phyloP scores from a whole-genome alignment of 1,140 invertebrate genomes.

The Drosophila ironensis region DNA sequence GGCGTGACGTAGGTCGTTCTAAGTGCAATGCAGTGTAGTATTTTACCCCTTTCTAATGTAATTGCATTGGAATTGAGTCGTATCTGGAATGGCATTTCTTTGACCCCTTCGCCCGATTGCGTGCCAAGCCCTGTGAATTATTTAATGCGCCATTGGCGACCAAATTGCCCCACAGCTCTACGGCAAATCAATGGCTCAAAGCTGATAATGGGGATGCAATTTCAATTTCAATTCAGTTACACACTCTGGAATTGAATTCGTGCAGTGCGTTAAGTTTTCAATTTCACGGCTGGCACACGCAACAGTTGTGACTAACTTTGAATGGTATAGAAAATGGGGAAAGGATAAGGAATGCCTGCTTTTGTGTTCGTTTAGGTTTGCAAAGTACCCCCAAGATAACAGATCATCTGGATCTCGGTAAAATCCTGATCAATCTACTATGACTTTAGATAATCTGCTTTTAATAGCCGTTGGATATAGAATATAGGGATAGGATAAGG shows the following conservation, averaged over 20 bases:
- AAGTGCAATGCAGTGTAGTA: background rate
- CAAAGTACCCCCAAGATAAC: too few species aligned
- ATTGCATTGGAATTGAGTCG: constrained; percentile 24
- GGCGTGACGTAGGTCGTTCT: constrained; percentile 17
- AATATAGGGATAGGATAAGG: too few species aligned
- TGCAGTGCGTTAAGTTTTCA: constrained; percentile 32
- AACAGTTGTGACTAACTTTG: background rate
- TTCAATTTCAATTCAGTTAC: constrained; percentile 21
- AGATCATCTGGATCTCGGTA: too few species aligned
- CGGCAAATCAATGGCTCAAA: background rate
- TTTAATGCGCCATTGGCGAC: constrained; percentile 35
- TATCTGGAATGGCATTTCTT: constrained; percentile 14
- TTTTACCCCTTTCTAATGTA: constrained; percentile 18
- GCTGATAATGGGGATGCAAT: constrained; percentile 21
- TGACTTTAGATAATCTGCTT: too few species aligned
- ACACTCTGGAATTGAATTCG: constrained; percentile 23
- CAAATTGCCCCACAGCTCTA: constrained; percentile 1
- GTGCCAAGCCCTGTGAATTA: constrained; percentile 32
- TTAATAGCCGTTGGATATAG: too few species aligned
- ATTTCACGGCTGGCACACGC: constrained; percentile 16
- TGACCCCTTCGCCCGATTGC: constrained; percentile 19
- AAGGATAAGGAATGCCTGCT: too few species aligned
- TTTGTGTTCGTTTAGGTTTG: too few species aligned
- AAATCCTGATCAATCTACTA: too few species aligned
- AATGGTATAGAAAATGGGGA: background rate